Conservation (phyloP, 2,113 vertebrate species). For the Mus musculus region DNA sequence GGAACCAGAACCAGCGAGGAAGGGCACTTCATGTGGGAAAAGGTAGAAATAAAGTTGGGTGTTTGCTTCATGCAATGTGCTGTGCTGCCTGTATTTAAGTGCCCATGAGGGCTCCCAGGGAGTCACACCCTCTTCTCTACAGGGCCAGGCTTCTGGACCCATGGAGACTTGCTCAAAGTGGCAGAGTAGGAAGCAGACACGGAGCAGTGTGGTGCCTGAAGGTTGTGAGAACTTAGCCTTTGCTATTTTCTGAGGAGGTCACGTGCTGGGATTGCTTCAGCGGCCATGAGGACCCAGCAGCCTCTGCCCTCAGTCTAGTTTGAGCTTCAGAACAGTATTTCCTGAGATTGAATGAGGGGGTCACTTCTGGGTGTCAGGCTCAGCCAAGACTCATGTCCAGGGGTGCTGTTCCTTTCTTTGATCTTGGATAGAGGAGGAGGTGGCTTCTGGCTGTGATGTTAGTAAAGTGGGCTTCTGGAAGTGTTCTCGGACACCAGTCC, state of each 20-base stretch:
- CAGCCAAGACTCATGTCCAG: background rate
- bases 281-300: background rate
- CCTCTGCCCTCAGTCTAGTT: background rate
- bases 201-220: background rate
- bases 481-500: too few species aligned
- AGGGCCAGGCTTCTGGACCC: background rate
- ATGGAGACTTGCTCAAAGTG: background rate
- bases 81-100: background rate
- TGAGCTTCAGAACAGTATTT: background rate
- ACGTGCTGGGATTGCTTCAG: background rate
- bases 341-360: background rate
- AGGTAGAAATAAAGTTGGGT: slow-evolving; percentile 63
- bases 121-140: background rate
- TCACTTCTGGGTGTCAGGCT: background rate
- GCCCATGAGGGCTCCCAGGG: fast-evolving
- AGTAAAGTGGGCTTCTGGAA: background rate
- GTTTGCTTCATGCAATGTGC: background rate
- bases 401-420: background rate
- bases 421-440: background rate
- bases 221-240: background rate
- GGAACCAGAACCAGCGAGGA: background rate
- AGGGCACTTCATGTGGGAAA: background rate
- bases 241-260: background rate
- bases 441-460: background rate
- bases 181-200: background rate